Evolutionary conservation across 2,797 vertebrate species (phyloP).

Genomic region (Sebastes variabilis): DNA sequence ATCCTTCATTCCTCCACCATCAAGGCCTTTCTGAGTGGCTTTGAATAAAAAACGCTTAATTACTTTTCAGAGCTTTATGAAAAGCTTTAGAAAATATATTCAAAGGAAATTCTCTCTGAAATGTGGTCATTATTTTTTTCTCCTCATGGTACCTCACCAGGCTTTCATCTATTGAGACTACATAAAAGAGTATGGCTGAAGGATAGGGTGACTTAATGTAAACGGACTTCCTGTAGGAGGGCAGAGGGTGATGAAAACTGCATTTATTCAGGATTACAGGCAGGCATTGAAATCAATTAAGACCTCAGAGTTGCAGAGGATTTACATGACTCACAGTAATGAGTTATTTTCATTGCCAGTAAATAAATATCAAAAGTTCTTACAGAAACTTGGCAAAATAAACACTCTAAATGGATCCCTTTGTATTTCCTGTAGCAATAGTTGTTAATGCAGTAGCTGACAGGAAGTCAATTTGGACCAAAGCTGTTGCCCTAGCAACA

Average conservation of each 20-base stretch:
- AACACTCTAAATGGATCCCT: not conserved
- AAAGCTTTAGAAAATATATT: conserved; percentile 33
- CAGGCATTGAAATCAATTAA: not conserved
- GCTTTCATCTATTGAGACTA: not conserved
- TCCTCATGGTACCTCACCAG: not conserved
- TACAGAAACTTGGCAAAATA: not conserved
- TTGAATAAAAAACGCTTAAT: not conserved
- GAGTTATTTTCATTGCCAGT: not conserved
- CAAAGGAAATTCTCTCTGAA: conserved; percentile 6
- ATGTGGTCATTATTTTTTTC: conserved; percentile 3
- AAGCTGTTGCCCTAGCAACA: not conserved
- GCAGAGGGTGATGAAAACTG: not conserved
- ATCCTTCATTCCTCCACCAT: not conserved
- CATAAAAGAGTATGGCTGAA: not conserved
- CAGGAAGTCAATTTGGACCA: no score
- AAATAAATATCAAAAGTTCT: not conserved
- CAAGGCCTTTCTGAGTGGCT: not conserved
- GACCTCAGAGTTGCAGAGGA: not conserved
- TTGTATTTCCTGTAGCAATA: not conserved
- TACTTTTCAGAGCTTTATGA: not conserved
- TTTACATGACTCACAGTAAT: not conserved
- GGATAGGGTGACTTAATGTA: not conserved
- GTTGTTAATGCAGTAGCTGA: not conserved
- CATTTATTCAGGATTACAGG: not conserved
- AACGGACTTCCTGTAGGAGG: not conserved